Evolutionary conservation across 2,888 invertebrate species (phyloP), one percentile per base, ranked within the genome.

Genomic region (Antitype chi): DNA sequence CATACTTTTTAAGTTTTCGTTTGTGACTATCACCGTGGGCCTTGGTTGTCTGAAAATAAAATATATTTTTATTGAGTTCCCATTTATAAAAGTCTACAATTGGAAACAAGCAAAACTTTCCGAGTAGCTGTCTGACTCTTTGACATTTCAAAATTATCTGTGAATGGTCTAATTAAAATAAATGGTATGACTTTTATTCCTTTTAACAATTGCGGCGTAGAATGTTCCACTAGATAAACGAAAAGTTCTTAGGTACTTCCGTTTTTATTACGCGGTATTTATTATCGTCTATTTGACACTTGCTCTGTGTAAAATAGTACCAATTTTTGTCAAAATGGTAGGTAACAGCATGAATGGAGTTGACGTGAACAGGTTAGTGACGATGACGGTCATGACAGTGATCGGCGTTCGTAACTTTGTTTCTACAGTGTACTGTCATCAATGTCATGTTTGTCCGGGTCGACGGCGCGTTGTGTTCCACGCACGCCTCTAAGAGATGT

Each of bases 81-180:
- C 38, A n/a, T 62, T 53, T n/a, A 62, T 23, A 62, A 25, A 28
- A 68, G 47, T 38, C 47, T 47, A 78, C 23, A 13, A 23, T 60
- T 52, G 38, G 3, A 60, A 59, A 74, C 38, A 62, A 62, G n/a
- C 23, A 55, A 69, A 68, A 78, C 53, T 78, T 53, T 20, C 25
- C 53, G 25, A 38, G 23, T n/a, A 53, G 32, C 78, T 68, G 53
- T 49, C 25, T 55, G 47, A 67, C 59, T 71, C 6, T 23, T 71
- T 66, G 70, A 55, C 49, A 74, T 69, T 77, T 78, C 9, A 55
- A 55, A 77, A 78, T 68, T 69, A 77, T 77, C 79, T 77, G 49
- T 55, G 53, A 77, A 77, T 62, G 15, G 62, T 62, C 20, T 77
- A 77, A 77, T 77, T 77, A 77, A 69, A 78, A 78, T 70, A 47